phyloP scores from a whole-genome alignment of 1,140 invertebrate species.

The Asbolus verrucosus region DNA sequence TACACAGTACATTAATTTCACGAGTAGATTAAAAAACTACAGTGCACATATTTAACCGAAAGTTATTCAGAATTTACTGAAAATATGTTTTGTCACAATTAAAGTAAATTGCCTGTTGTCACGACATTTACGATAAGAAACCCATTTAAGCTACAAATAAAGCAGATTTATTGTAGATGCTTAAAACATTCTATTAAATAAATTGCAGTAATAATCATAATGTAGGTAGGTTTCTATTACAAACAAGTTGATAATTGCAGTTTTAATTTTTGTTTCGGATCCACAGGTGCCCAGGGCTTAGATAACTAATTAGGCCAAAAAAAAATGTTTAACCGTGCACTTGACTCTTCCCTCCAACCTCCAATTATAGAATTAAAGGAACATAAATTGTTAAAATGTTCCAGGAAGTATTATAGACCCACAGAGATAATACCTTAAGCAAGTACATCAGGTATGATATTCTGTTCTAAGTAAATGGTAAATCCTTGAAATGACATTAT shows the following conservation, averaged over 20 bases:
- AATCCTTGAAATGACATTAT: too few species aligned
- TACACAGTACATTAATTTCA: too few species aligned
- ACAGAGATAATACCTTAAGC: too few species aligned
- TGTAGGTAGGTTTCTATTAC: not conserved
- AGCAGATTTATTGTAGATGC: slow-evolving; percentile 13
- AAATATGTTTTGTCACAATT: slow-evolving; percentile 31
- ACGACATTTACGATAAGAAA: slow-evolving; percentile 32
- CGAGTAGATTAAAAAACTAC: not conserved
- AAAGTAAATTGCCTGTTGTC: slow-evolving; percentile 25
- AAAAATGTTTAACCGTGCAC: too few species aligned
- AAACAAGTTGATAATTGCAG: not conserved
- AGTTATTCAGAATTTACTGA: slow-evolving; percentile 4
- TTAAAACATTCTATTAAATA: slow-evolving; percentile 32
- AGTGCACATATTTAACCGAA: slow-evolving; percentile 4
- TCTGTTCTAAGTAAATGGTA: too few species aligned
- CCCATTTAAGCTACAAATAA: slow-evolving; percentile 21
- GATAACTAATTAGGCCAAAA: too few species aligned
- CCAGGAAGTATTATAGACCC: too few species aligned
- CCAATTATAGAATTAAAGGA: too few species aligned
- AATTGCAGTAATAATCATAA: slow-evolving; percentile 10
- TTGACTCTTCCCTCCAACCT: too few species aligned
- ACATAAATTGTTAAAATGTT: too few species aligned
- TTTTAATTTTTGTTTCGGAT: slow-evolving; percentile 6
- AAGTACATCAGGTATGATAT: too few species aligned
- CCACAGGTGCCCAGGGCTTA: slow-evolving; percentile 12